Evolutionary conservation across 2,113 vertebrate species (phyloP), one percentile per base, ranked within the genome.

Genomic region (Dipodomys ordii): DNA sequence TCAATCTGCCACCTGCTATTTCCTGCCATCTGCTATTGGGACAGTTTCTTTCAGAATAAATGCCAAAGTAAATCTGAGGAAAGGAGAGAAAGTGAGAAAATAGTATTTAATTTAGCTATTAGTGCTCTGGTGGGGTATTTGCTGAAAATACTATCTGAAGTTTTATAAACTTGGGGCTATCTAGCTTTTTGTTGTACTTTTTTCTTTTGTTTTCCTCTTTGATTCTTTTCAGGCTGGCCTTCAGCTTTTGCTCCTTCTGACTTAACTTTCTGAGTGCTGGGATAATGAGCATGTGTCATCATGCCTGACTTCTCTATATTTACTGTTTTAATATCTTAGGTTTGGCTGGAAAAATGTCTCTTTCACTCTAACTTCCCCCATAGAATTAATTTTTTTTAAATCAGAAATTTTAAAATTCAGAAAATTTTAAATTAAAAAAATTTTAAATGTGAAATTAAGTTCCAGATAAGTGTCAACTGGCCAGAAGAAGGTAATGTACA

Each of bases 61-160:
- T 93, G 88, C 82, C 85, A 93, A 93, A 87, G 73, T 16, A 86
- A 84, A 93, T 57, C 64, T 78, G 68, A 88, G 76, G 80, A 88
- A 93, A 83, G 77, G n/a, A 84, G 73, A 74, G 72, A 20, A 88
- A 94, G 81, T 39, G 78, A 85, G 78, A 94, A 83, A 53, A 83
- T 49, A 90, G n/a, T 65, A 81, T 89, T 87, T 92, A 80, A 87
- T 73, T 84, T 87, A 87, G 85, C 77, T 93, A 82, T 79, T 92
- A 82, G 85, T 82, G 76, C 30, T 79, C 46, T 74, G 67, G 92
- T 68, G 35, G 90, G n/a, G 93, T 32, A 83, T 39, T 39, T 84
- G 73, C 78, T 60, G 87, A 96, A 96, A 95, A 73, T 73, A 87
- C 85, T 35, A 90, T 46, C 22, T 83, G 5, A 88, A 88, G n/a